Evolutionary conservation across 2,888 invertebrate genomes (phyloP).

Genomic region (Chymomyza caudatula): DNA sequence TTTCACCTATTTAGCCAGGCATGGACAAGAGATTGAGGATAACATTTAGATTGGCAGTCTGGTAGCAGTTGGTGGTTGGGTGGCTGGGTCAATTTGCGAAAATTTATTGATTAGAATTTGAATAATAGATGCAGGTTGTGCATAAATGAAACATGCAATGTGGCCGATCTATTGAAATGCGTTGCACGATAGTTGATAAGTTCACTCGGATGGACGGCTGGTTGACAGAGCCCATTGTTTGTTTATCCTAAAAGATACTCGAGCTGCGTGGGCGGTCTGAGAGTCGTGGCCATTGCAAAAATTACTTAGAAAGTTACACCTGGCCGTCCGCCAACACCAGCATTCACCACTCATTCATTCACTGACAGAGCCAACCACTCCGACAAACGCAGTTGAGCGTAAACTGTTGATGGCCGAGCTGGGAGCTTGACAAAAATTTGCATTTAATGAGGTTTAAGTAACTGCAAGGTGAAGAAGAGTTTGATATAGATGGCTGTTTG

Average conservation of each 20-base stretch:
- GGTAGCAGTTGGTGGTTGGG: background rate
- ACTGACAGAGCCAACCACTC: slow-evolving; percentile 44
- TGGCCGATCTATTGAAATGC: slow-evolving; percentile 14
- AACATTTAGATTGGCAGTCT: background rate
- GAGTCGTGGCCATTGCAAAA: background rate
- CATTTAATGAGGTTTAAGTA: slow-evolving; percentile 65
- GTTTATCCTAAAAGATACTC: slow-evolving; percentile 47
- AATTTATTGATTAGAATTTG: slow-evolving; percentile 58
- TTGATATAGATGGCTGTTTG: background rate
- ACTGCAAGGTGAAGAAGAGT: slow-evolving; percentile 51
- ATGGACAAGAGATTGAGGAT: background rate
- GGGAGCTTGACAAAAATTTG: slow-evolving; percentile 48
- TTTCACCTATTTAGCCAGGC: slow-evolving; percentile 37
- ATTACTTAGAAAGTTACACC: slow-evolving; percentile 6
- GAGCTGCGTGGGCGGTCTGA: slow-evolving; percentile 13
- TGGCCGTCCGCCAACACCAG: background rate
- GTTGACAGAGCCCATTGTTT: slow-evolving; percentile 38
- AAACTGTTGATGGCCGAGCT: slow-evolving; percentile 50
- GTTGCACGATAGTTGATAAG: slow-evolving; percentile 24
- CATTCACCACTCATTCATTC: slow-evolving; percentile 10
- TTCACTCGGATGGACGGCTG: background rate
- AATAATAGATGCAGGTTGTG: slow-evolving; percentile 53
- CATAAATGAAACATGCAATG: slow-evolving; percentile 20
- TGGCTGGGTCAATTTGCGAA: slow-evolving; percentile 32
- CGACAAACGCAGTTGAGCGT: slow-evolving; percentile 54